A percentile compares a stretch with the other conserved stretches of the same genome.
These are phyloP conservation scores for Austrolebias charrua DNA, from an alignment of 2,797 vertebrate species.

Conservation along the genomic window DNA sequence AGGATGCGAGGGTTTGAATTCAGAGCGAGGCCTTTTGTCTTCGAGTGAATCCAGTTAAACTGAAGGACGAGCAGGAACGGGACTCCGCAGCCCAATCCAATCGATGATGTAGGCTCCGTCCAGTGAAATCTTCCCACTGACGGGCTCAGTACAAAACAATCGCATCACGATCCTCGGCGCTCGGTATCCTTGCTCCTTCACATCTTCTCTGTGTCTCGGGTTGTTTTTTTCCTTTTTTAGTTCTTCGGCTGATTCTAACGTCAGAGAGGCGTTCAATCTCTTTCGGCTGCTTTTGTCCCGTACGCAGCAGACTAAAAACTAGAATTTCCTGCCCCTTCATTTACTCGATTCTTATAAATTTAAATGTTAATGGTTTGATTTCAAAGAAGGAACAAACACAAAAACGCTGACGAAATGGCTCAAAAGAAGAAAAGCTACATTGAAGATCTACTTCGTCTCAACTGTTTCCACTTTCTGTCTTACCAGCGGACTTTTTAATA, in stretches of 20 bases:
- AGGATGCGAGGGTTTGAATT: constrained; percentile 34
- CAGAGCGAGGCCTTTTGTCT: constrained; percentile 39
- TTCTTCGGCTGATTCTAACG: not conserved
- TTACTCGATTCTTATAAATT: no score
- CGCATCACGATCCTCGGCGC: constrained; percentile 24
- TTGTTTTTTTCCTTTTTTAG: not conserved
- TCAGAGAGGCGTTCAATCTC: not conserved
- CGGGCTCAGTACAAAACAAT: constrained; percentile 2
- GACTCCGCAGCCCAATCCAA: constrained; percentile 25
- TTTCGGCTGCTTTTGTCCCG: not conserved
- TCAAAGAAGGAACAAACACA: no score
- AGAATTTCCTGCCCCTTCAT: not conserved
- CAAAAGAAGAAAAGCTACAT: no score
- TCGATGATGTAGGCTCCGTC: constrained; percentile 19
- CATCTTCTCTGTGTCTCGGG: not conserved
- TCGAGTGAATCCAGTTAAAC: constrained; percentile 38
- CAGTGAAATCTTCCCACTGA: constrained; percentile 10
- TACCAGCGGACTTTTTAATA: no score
- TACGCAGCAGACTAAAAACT: not conserved
- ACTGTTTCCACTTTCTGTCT: no score
- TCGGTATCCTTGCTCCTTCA: constrained; percentile 8
- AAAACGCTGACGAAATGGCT: no score
- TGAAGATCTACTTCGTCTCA: no score
- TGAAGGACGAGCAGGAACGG: constrained; percentile 26
- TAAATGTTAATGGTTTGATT: no score